Percentiles rank a stretch among this genome's conserved stretches.
phyloP scores from a whole-genome alignment of 1,140 invertebrate species.

The Meloidogyne floridensis region DNA sequence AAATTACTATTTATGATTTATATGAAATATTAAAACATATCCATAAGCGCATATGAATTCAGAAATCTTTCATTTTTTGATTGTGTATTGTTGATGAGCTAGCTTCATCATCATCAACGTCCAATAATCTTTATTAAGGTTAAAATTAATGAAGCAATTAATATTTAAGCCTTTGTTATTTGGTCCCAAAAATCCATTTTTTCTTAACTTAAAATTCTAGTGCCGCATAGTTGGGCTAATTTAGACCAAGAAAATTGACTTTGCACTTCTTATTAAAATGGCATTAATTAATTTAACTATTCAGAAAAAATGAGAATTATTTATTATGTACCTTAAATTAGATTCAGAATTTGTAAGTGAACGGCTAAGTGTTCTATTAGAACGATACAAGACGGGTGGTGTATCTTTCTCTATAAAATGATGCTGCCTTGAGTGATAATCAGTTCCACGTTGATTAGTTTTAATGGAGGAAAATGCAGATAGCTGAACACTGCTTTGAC shows the following conservation, averaged over 20 bases:
- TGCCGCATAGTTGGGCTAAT: too few species aligned
- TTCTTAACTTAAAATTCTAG: too few species aligned
- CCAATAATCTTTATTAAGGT: conserved; percentile 18
- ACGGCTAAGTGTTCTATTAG: conserved; percentile 30
- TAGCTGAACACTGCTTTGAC: conserved; percentile 20
- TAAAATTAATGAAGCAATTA: neutral
- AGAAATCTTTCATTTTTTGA: too few species aligned
- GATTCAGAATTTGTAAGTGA: conserved; percentile 48
- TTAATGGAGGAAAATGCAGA: neutral
- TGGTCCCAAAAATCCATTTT: too few species aligned
- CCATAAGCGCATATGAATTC: too few species aligned
- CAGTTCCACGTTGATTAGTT: conserved; percentile 18
- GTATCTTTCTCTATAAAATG: neutral
- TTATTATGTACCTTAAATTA: conserved; percentile 37
- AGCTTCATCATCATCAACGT: conserved; percentile 9
- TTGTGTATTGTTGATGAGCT: neutral
- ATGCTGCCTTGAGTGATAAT: neutral
- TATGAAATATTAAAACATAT: too few species aligned
- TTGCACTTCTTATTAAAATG: too few species aligned
- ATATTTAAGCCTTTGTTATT: neutral
- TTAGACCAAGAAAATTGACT: too few species aligned
- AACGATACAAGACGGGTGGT: conserved; percentile 30
- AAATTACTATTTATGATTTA: too few species aligned
- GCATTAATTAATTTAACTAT: too few species aligned
- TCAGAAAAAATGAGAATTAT: too few species aligned